A percentile compares a stretch with the other conserved stretches of the same genome.
Evolutionary conservation across 1,140 invertebrate genomes (phyloP).

Genomic region (Drosophila virilis): DNA sequence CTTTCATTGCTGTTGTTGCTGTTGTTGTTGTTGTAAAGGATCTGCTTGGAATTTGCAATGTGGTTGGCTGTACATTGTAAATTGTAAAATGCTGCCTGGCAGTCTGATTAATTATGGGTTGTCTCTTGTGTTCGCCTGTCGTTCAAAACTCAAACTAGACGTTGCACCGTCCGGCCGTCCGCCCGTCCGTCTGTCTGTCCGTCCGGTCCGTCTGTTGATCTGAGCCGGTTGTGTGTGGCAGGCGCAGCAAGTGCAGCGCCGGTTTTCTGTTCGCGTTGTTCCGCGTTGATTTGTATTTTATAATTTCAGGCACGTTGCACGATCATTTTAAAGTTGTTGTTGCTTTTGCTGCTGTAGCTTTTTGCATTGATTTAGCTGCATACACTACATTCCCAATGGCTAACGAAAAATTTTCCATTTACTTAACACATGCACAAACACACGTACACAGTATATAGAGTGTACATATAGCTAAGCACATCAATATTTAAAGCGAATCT

Average conservation of each 20-base stretch:
- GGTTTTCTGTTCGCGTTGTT: slow-evolving; percentile 47
- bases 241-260: slow-evolving; percentile 64
- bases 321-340: slow-evolving; percentile 47
- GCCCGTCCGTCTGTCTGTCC: not conserved
- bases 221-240: slow-evolving; percentile 45
- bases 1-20: not conserved
- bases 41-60: slow-evolving; percentile 65
- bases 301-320: slow-evolving; percentile 78
- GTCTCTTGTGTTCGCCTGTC: slow-evolving; percentile 66
- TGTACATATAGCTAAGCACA: slow-evolving; percentile 13
- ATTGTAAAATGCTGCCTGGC: slow-evolving; percentile 46
- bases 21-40: slow-evolving; percentile 46
- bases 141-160: slow-evolving; percentile 77
- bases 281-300: slow-evolving; percentile 77
- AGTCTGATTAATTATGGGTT: slow-evolving; percentile 79
- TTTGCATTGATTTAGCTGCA: slow-evolving; percentile 36
- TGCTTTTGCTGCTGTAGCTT: slow-evolving; percentile 24
- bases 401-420: slow-evolving; percentile 64
- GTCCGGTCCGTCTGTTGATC: slow-evolving; percentile 5
- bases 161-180: not conserved
- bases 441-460: not conserved
- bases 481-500: slow-evolving; percentile 56
- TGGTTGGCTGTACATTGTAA: slow-evolving; percentile 49
- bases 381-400: slow-evolving; percentile 39
- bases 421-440: slow-evolving; percentile 18